These are phyloP conservation scores for Mus musculus DNA, from an alignment of 2,113 vertebrate genomes.

Conservation along the genomic window DNA sequence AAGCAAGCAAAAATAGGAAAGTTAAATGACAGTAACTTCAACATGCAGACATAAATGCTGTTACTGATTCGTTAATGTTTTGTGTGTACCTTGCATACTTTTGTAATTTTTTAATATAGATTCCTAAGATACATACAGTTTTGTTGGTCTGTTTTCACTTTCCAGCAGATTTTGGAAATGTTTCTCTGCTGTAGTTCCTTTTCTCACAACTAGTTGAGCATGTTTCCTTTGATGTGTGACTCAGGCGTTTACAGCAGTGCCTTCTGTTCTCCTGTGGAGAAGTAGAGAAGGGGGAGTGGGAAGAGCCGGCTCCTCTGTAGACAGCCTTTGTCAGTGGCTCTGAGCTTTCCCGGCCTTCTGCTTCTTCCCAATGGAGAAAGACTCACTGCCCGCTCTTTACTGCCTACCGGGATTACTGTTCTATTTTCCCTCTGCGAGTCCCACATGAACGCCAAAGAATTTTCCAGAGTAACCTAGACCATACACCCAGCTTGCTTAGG, in stretches of 20 bases:
- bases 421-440: conserved; percentile 19
- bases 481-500: background rate
- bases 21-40: conserved; percentile 38
- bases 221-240: conserved; percentile 22
- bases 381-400: background rate
- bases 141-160: conserved; percentile 50
- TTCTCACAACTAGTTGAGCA: conserved; percentile 33
- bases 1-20: conserved; percentile 42
- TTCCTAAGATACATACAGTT: background rate
- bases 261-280: background rate
- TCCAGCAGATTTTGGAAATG: conserved; percentile 18
- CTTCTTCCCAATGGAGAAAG: background rate
- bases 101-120: background rate
- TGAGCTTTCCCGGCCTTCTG: background rate
- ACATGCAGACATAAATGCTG: background rate
- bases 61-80: background rate
- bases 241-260: conserved; percentile 40
- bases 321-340: background rate
- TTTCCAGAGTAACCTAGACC: background rate
- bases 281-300: background rate
- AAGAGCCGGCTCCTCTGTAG: background rate
- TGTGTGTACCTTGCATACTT: background rate
- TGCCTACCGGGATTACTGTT: background rate
- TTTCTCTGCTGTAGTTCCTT: conserved; percentile 19
- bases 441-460: background rate